phyloP scores from a whole-genome alignment of 2,113 vertebrate species.

The Syngnathus scovelli region DNA sequence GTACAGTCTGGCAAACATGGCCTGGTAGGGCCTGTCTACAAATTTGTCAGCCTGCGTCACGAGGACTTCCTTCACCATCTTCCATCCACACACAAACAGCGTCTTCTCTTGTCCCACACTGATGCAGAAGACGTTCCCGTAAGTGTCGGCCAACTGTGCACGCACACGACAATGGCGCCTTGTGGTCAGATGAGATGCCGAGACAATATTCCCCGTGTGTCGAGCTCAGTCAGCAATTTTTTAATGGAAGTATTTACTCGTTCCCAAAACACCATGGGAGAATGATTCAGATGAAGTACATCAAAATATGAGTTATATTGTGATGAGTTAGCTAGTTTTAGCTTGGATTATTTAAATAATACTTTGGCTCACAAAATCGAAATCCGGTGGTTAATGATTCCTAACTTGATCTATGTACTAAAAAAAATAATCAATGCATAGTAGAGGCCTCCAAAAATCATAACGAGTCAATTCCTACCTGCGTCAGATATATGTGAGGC shows the following conservation, averaged over 20 bases:
- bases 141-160: slow-evolving; percentile 68
- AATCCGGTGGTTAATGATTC: not conserved
- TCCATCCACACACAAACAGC: slow-evolving; percentile 69
- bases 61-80: slow-evolving; percentile 75
- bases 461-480: slow-evolving; percentile 52
- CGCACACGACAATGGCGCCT: slow-evolving; percentile 20
- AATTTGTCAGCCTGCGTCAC: slow-evolving; percentile 74
- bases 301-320: not conserved
- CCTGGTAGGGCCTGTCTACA: slow-evolving; percentile 61
- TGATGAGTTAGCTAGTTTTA: no score
- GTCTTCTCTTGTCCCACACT: slow-evolving; percentile 39
- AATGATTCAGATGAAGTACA: not conserved
- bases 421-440: not conserved
- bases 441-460: not conserved
- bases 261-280: not conserved
- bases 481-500: slow-evolving; percentile 69
- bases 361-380: no score
- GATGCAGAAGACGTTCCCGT: slow-evolving; percentile 70
- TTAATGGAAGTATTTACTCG: not conserved
- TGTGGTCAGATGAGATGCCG: slow-evolving; percentile 31
- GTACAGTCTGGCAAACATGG: slow-evolving; percentile 53
- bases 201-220: slow-evolving; percentile 3
- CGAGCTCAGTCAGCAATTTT: not conserved
- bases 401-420: not conserved
- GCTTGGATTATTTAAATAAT: no score